These are phyloP conservation scores for Agonopterix heracliana DNA, from an alignment of 2,888 invertebrate species.

Conservation along the genomic window DNA sequence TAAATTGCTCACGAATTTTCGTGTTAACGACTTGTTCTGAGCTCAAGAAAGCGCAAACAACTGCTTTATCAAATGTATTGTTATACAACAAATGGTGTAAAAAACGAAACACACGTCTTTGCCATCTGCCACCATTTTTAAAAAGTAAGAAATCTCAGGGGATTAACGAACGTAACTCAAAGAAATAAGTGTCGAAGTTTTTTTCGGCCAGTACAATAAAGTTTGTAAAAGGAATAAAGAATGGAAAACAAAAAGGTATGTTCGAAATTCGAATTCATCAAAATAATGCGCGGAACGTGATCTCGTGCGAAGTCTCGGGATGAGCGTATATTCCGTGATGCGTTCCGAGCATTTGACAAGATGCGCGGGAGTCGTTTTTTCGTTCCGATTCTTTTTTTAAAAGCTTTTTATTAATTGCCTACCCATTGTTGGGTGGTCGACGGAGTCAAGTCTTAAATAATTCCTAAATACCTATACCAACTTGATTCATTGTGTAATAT, in stretches of 20 bases:
- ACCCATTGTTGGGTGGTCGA: conserved; percentile 54
- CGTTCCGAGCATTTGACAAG: conserved; percentile 41
- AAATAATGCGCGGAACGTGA: conserved; percentile 68
- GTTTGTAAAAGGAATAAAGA: conserved; percentile 15
- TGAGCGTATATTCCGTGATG: conserved; percentile 55
- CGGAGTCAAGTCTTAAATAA: conserved; percentile 23
- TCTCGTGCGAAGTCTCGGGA: conserved; percentile 48
- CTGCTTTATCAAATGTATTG: conserved; percentile 11
- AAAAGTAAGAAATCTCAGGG: background rate
- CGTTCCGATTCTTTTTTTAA: conserved; percentile 31
- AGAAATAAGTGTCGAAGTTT: conserved; percentile 3
- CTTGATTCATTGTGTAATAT: no score
- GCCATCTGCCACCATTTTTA: conserved; percentile 1
- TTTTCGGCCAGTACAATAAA: conserved; percentile 8
- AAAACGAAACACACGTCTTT: conserved; percentile 11
- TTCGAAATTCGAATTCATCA: conserved; percentile 54
- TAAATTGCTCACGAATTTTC: conserved; percentile 10
- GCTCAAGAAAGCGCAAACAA: conserved; percentile 3
- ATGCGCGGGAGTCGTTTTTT: conserved; percentile 37
- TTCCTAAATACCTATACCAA: no score
- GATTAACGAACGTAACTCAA: conserved; percentile 2
- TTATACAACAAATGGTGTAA: conserved; percentile 10
- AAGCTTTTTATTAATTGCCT: conserved; percentile 49
- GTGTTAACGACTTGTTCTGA: conserved; percentile 5
- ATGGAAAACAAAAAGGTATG: conserved; percentile 31